phyloP scores from a whole-genome alignment of 2,113 vertebrate genomes.

The Pheucticus melanocephalus region DNA sequence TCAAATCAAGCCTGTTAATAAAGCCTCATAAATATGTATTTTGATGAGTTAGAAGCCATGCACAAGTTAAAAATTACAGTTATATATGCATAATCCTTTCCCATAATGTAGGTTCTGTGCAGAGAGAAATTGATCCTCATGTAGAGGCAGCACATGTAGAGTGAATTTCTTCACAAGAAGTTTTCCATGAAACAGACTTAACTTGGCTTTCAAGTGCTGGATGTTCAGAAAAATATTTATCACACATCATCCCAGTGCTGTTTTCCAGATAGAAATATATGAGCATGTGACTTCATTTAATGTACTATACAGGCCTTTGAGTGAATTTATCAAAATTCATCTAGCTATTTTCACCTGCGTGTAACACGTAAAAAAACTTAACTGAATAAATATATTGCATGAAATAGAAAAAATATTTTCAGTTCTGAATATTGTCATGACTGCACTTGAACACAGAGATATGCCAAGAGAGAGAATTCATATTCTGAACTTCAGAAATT shows the following conservation, averaged over 20 bases:
- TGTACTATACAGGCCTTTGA: background rate
- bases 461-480: background rate
- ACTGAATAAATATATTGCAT: background rate
- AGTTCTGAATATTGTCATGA: background rate
- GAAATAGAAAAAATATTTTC: background rate
- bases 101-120: background rate
- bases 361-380: rapidly evolving
- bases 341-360: background rate
- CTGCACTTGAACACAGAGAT: background rate
- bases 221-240: background rate
- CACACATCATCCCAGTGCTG: background rate
- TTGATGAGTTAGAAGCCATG: background rate
- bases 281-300: background rate
- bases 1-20: background rate
- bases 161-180: background rate
- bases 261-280: background rate
- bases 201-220: background rate
- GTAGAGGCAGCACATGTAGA: background rate
- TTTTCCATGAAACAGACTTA: background rate
- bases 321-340: background rate
- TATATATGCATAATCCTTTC: background rate
- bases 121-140: background rate
- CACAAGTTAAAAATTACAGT: background rate
- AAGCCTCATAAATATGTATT: background rate
- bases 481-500: background rate